Percentiles rank a stretch among this genome's conserved stretches.
phyloP scores from a whole-genome alignment of 2,113 vertebrate genomes.

The Gymnobelideus leadbeateri region DNA sequence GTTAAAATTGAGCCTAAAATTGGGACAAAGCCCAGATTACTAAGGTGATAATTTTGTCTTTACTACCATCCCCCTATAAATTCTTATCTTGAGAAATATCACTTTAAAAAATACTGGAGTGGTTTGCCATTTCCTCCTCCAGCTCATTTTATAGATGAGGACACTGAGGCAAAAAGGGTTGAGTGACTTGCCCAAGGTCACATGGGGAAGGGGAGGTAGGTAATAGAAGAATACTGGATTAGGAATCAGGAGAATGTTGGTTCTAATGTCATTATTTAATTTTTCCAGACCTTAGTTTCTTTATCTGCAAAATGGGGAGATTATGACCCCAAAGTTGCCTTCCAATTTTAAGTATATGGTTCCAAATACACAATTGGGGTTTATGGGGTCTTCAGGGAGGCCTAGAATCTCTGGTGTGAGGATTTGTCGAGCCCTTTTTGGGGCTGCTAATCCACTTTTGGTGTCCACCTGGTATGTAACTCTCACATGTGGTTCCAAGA shows the following conservation, averaged over 20 bases:
- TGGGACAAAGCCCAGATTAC: slow-evolving; percentile 7
- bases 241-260: background rate
- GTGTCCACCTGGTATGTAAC: too few relatives aligned
- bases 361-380: too few relatives aligned
- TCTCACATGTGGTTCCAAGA: too few relatives aligned
- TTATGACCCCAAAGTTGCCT: background rate
- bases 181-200: too few relatives aligned
- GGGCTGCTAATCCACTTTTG: too few relatives aligned
- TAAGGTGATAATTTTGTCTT: background rate
- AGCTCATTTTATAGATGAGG: too few relatives aligned
- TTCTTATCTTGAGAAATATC: background rate
- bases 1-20: background rate
- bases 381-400: too few relatives aligned
- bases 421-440: too few relatives aligned
- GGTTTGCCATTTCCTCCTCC: too few relatives aligned
- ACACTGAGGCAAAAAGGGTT: too few relatives aligned
- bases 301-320: background rate
- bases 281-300: background rate
- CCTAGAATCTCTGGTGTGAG: too few relatives aligned
- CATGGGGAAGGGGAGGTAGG: background rate
- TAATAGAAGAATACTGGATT: background rate
- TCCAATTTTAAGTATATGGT: background rate
- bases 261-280: background rate
- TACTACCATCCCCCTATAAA: slow-evolving; percentile 17
- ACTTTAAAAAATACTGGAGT: background rate